A percentile compares a stretch with the other conserved stretches of the same genome.
These are phyloP conservation scores for Drosophila glabriapex DNA, from an alignment of 2,888 invertebrate species.

Conservation along the genomic window DNA sequence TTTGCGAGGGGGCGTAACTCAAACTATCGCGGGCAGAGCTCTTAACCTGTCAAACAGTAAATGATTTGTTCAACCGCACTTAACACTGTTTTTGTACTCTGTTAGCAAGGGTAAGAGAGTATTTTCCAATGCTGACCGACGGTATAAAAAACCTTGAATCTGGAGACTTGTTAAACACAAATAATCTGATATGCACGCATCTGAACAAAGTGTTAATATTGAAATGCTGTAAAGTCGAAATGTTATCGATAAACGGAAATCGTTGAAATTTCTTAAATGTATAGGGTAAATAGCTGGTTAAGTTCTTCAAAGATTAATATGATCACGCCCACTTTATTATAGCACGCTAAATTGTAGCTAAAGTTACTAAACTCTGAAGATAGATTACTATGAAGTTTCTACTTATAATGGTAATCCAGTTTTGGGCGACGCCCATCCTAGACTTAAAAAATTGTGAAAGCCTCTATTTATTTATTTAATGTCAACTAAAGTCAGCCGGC, in stretches of 20 bases:
- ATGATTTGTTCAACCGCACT: constrained; percentile 67
- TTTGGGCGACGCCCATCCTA: not conserved
- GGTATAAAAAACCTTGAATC: not conserved
- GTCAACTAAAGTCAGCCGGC: too few species aligned
- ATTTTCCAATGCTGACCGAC: not conserved
- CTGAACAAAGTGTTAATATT: not conserved
- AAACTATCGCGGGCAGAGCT: constrained; percentile 20
- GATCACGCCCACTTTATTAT: too few species aligned
- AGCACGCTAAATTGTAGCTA: not conserved
- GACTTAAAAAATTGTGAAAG: too few species aligned
- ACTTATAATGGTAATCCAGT: not conserved
- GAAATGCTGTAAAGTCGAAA: not conserved
- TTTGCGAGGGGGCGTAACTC: not conserved
- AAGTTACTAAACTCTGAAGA: not conserved
- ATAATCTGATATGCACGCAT: not conserved
- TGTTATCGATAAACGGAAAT: not conserved
- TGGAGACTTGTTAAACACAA: not conserved
- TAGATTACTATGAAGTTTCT: not conserved
- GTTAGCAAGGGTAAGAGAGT: not conserved
- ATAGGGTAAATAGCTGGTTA: not conserved
- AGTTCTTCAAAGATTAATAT: not conserved
- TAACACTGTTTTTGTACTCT: constrained; percentile 31
- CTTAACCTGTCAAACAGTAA: constrained; percentile 52
- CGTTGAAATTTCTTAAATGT: not conserved
- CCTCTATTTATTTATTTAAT: too few species aligned